phyloP scores from a whole-genome alignment of 1,140 invertebrate genomes.

The Drosophila tsacasi region DNA sequence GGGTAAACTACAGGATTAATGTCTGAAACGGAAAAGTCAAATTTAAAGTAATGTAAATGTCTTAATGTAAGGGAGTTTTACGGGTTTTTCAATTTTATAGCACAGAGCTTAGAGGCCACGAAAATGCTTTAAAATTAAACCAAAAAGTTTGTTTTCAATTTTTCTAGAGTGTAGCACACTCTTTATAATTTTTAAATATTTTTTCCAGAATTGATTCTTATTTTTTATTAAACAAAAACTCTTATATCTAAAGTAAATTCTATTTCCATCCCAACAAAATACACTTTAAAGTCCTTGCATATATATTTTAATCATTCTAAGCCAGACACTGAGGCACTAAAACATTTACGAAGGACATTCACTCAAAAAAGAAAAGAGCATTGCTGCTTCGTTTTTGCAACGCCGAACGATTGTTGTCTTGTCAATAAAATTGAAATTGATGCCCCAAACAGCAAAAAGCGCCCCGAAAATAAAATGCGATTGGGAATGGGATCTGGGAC shows the following conservation, averaged over 20 bases:
- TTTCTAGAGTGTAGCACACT: neutral
- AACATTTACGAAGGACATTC: slow-evolving; percentile 13
- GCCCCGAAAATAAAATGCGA: slow-evolving; percentile 75
- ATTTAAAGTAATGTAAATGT: neutral
- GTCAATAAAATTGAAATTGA: slow-evolving; percentile 84
- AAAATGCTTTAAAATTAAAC: neutral
- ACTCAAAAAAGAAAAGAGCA: slow-evolving; percentile 34
- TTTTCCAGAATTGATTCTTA: neutral
- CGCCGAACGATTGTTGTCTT: slow-evolving; percentile 38
- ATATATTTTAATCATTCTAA: slow-evolving; percentile 1
- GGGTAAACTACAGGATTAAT: slow-evolving; percentile 9
- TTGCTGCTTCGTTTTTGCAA: slow-evolving; percentile 23
- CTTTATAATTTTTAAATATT: neutral
- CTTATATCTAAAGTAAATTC: neutral
- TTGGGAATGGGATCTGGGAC: slow-evolving; percentile 29
- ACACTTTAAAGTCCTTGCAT: neutral
- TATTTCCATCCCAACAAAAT: no score
- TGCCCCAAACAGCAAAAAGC: slow-evolving; percentile 73
- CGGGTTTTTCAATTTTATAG: neutral
- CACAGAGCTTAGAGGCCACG: neutral
- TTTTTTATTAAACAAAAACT: no score
- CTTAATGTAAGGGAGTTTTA: neutral
- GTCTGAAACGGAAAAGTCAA: neutral
- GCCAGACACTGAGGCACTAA: neutral
- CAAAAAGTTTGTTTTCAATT: neutral